These are phyloP conservation scores for Elaphurus davidianus DNA, from an alignment of 2,113 vertebrate genomes.

Conservation along the genomic window DNA sequence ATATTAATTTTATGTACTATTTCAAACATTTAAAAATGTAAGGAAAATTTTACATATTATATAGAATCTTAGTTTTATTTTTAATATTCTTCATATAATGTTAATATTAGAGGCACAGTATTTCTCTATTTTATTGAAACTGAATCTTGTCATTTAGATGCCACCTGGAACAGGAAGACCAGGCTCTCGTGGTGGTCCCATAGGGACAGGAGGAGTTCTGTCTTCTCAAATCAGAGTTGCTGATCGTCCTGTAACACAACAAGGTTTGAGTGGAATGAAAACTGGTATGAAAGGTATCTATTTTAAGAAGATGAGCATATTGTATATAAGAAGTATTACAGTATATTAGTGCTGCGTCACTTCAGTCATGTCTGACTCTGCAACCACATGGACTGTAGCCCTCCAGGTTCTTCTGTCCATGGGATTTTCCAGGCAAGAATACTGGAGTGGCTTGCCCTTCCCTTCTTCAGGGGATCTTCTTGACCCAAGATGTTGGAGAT, in stretches of 20 bases:
- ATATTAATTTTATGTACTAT: neutral
- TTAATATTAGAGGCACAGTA: neutral
- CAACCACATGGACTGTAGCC: neutral
- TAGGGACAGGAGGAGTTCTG: slow-evolving; percentile 84
- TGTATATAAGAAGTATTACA: neutral
- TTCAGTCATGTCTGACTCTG: neutral
- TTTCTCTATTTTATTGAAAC: slow-evolving; percentile 11
- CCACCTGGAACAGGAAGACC: slow-evolving; percentile 89
- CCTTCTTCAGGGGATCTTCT: neutral
- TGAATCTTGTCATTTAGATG: slow-evolving; percentile 81
- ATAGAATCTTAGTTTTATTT: neutral
- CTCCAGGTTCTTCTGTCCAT: neutral
- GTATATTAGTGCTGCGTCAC: neutral
- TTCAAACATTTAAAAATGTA: neutral
- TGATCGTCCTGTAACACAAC: slow-evolving; percentile 96
- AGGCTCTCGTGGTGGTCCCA: slow-evolving; percentile 82
- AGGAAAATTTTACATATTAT: neutral
- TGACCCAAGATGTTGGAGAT: neutral
- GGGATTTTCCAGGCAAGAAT: neutral
- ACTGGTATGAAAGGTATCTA: slow-evolving; percentile 92
- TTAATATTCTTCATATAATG: neutral
- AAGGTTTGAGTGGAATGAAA: slow-evolving; percentile 98
- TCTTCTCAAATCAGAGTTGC: slow-evolving; percentile 95
- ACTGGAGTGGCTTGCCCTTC: neutral
- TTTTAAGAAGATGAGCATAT: slow-evolving; percentile 25